Conservation (phyloP, 1,140 invertebrate genomes). For the Teleogryllus occipitalis region DNA sequence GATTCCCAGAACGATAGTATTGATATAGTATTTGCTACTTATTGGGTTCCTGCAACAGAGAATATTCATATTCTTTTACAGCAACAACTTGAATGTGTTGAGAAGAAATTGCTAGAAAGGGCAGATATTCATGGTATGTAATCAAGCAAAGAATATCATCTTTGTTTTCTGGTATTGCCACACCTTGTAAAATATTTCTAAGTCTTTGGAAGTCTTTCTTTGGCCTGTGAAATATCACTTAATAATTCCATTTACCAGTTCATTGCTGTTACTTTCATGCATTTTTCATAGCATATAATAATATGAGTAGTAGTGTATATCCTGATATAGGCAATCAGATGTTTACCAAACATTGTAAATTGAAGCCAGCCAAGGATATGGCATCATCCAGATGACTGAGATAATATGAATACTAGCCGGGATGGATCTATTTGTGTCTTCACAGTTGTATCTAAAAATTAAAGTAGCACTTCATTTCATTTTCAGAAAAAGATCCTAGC, state of each 20-base stretch:
- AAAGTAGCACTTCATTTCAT: constrained; percentile 31
- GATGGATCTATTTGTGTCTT: neutral
- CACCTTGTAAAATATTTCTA: no score
- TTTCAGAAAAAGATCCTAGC: constrained; percentile 26
- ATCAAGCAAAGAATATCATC: constrained; percentile 28
- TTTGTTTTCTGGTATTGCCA: constrained; percentile 21
- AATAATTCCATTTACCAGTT: no score
- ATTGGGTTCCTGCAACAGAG: constrained; percentile 42
- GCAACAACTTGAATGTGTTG: constrained; percentile 42
- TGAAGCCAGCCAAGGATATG: no score
- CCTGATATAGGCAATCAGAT: no score
- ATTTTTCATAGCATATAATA: no score
- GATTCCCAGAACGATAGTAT: constrained; percentile 35
- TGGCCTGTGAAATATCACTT: no score
- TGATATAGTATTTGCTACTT: constrained; percentile 47
- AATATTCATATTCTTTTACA: constrained; percentile 37
- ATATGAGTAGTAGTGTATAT: no score
- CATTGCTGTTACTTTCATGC: no score
- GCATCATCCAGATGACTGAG: no score
- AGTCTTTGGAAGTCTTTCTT: no score
- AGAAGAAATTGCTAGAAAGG: constrained; percentile 32
- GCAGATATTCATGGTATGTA: constrained; percentile 22
- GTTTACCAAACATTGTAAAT: no score
- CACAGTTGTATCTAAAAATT: neutral
- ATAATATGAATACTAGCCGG: neutral